Percentiles rank a stretch among this genome's conserved stretches.
These are phyloP conservation scores for Helostoma temminkii DNA, from an alignment of 2,797 vertebrate species.

Conservation along the genomic window DNA sequence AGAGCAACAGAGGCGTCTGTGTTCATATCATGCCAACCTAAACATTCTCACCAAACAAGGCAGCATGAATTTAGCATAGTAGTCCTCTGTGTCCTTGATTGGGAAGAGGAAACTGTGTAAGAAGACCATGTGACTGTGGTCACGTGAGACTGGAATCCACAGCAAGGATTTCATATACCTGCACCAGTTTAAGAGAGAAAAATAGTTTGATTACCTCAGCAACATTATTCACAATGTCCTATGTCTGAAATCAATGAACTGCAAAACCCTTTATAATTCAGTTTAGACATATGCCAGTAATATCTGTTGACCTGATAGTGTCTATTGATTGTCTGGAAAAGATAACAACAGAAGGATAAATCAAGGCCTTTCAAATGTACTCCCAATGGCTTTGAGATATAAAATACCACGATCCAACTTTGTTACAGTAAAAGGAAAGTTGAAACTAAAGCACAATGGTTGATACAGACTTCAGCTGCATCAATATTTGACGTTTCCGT, in stretches of 20 bases:
- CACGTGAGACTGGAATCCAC: constrained; percentile 3
- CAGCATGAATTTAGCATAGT: background rate
- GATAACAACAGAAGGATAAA: constrained; percentile 58
- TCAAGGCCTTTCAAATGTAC: constrained; percentile 47
- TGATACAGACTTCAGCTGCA: constrained; percentile 39
- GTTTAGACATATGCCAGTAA: constrained; percentile 70
- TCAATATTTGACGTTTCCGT: constrained; percentile 38
- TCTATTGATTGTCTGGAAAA: constrained; percentile 67
- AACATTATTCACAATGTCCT: constrained; percentile 45
- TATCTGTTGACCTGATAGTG: constrained; percentile 67
- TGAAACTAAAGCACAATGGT: constrained; percentile 51
- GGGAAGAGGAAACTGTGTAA: background rate
- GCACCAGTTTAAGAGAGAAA: background rate
- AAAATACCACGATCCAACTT: constrained; percentile 53
- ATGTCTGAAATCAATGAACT: constrained; percentile 50
- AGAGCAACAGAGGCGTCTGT: background rate
- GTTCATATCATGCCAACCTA: too few species aligned
- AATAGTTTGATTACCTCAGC: constrained; percentile 31
- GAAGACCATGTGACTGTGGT: background rate
- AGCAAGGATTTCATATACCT: too few species aligned
- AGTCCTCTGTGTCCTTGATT: background rate
- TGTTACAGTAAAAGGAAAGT: constrained; percentile 69
- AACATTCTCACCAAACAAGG: background rate
- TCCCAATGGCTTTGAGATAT: constrained; percentile 47
- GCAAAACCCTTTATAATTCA: constrained; percentile 56